Percentiles rank a stretch among this genome's conserved stretches.
phyloP scores from a whole-genome alignment of 2,113 vertebrate species.

The Podocnemis expansa region DNA sequence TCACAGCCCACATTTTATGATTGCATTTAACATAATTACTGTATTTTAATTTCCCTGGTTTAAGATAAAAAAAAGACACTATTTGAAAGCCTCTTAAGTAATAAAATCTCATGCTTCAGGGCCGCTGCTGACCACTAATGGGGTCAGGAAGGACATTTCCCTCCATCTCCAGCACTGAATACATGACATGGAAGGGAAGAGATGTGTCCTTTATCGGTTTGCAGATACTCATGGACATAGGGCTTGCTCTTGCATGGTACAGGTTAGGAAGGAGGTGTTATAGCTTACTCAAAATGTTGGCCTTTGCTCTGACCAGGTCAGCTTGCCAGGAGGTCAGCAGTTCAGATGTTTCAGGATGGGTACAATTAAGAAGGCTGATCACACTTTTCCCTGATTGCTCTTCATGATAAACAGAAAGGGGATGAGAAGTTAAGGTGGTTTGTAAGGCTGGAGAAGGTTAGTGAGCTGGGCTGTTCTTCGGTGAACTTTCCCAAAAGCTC shows the following conservation, averaged over 20 bases:
- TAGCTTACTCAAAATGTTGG: background rate
- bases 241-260: background rate
- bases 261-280: background rate
- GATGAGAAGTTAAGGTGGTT: background rate
- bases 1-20: background rate
- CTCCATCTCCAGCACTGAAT: background rate
- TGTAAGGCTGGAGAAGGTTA: background rate
- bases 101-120: background rate
- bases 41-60: background rate
- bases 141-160: background rate
- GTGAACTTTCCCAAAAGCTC: background rate
- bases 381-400: background rate
- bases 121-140: background rate
- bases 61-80: background rate
- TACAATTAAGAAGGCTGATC: background rate
- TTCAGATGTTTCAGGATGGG: background rate
- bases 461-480: background rate
- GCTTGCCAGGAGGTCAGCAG: background rate
- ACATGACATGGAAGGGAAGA: background rate
- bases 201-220: background rate
- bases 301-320: background rate
- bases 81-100: background rate
- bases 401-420: background rate
- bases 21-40: background rate
- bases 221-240: background rate